These are phyloP conservation scores for Plusia festucae DNA, from an alignment of 2,888 invertebrate species.

Conservation along the genomic window DNA sequence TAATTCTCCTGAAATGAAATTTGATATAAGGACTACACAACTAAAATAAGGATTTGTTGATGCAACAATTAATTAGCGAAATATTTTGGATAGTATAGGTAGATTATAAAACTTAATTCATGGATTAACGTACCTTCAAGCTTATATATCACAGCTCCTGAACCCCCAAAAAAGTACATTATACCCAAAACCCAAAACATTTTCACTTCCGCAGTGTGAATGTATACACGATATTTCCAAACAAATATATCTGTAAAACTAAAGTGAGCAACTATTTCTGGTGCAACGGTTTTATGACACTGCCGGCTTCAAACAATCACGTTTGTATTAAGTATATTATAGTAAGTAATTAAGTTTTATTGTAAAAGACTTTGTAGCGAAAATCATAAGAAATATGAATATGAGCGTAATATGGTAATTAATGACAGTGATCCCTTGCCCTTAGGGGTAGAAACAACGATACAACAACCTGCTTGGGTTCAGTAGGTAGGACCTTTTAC, in stretches of 20 bases:
- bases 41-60: too few species aligned
- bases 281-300: not conserved
- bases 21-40: too few species aligned
- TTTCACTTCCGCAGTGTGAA: not conserved
- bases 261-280: not conserved
- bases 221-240: constrained; percentile 13
- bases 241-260: constrained; percentile 14
- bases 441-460: not conserved
- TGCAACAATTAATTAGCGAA: too few species aligned
- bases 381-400: not conserved
- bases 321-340: not conserved
- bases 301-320: not conserved
- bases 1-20: too few species aligned
- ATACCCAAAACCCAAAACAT: constrained; percentile 27
- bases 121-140: constrained; percentile 27
- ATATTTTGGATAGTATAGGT: too few species aligned
- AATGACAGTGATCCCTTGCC: not conserved
- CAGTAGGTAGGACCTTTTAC: not conserved
- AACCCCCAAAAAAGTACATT: constrained; percentile 15
- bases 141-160: constrained; percentile 33
- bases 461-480: not conserved
- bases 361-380: not conserved
- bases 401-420: not conserved
- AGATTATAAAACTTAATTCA: too few species aligned
- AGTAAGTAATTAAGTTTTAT: not conserved